Percentiles rank a stretch among this genome's conserved stretches.
phyloP scores from a whole-genome alignment of 2,113 vertebrate genomes.

The Daboia siamensis region DNA sequence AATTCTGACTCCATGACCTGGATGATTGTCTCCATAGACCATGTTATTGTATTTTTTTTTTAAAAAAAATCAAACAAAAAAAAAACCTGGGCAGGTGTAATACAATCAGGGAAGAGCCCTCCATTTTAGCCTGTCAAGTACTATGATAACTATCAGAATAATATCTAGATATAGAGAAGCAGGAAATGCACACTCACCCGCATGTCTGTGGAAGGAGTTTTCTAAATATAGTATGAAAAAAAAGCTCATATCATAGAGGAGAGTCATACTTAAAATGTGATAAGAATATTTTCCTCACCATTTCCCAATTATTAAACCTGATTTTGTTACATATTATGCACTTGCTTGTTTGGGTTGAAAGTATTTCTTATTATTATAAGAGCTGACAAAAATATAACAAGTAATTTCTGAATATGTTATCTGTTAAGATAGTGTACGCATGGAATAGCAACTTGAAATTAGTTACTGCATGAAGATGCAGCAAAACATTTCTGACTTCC shows the following conservation, averaged over 20 bases:
- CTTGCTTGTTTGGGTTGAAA: not conserved
- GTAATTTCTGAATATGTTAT: not conserved
- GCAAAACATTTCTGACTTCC: not conserved
- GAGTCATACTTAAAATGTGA: not conserved
- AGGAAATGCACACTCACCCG: not conserved
- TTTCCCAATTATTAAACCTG: not conserved
- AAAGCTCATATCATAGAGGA: not conserved
- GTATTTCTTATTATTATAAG: not conserved
- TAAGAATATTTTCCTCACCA: not conserved
- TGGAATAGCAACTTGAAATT: not conserved
- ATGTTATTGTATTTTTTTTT: not conserved
- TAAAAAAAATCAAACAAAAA: not conserved
- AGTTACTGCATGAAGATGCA: not conserved
- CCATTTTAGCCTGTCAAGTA: not conserved
- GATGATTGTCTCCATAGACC: not conserved
- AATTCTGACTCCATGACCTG: not conserved
- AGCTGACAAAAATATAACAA: not conserved
- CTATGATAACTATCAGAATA: not conserved
- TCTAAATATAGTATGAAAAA: not conserved
- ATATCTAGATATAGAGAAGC: not conserved
- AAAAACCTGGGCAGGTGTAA: not conserved
- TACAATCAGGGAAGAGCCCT: not conserved
- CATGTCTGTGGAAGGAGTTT: not conserved
- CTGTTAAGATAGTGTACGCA: not conserved
- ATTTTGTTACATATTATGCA: too few relatives aligned